phyloP scores from a whole-genome alignment of 2,113 vertebrate genomes.

The Plestiodon gilberti region DNA sequence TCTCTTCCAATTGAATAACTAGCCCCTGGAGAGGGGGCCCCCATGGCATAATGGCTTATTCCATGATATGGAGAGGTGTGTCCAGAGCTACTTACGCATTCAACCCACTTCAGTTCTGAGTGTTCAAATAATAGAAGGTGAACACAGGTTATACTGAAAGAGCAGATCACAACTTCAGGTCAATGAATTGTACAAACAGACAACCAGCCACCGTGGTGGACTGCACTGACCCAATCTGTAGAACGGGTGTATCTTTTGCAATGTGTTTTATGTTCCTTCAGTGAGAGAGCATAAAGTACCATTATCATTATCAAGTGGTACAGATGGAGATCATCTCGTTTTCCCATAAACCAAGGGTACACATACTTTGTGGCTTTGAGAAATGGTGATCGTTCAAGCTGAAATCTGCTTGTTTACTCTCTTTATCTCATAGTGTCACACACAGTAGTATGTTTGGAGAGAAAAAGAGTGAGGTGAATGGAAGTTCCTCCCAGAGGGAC shows the following conservation, averaged over 20 bases:
- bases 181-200: background rate
- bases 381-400: slow-evolving; percentile 32
- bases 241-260: slow-evolving; percentile 14
- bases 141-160: background rate
- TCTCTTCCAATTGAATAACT: no score
- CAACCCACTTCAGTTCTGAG: background rate
- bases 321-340: slow-evolving; percentile 38
- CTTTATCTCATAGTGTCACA: slow-evolving; percentile 68
- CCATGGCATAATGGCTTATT: background rate
- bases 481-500: slow-evolving; percentile 66
- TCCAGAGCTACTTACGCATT: background rate
- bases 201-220: slow-evolving; percentile 23
- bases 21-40: no score
- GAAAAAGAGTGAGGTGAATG: slow-evolving; percentile 60
- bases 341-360: slow-evolving; percentile 17
- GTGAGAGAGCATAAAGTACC: slow-evolving; percentile 23
- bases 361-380: slow-evolving; percentile 37
- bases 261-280: slow-evolving; percentile 12
- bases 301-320: background rate
- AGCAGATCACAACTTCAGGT: background rate
- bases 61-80: background rate
- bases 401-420: slow-evolving; percentile 58
- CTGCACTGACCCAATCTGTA: background rate
- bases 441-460: slow-evolving; percentile 40
- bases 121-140: background rate